These are phyloP conservation scores for Cheilosia pagana DNA, from an alignment of 2,888 invertebrate genomes.

Conservation along the genomic window DNA sequence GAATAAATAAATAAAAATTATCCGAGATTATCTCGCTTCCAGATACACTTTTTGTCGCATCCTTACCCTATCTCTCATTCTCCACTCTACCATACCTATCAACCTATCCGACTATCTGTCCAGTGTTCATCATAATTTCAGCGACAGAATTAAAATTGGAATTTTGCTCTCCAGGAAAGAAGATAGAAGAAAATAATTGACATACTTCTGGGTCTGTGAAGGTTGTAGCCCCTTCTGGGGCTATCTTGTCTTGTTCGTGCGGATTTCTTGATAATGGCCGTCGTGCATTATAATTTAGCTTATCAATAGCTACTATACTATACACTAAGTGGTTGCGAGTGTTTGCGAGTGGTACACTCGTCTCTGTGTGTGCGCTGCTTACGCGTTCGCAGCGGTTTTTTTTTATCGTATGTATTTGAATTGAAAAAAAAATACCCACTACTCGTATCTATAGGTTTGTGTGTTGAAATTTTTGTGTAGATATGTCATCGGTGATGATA, in stretches of 20 bases:
- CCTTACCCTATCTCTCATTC: not conserved
- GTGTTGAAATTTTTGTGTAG: constrained; percentile 40
- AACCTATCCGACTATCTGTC: no score
- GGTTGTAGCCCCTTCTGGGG: constrained; percentile 10
- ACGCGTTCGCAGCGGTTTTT: not conserved
- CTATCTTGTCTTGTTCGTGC: constrained; percentile 27
- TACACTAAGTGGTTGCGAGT: no score
- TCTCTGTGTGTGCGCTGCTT: not conserved
- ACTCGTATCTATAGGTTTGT: constrained; percentile 2
- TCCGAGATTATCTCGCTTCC: constrained; percentile 58
- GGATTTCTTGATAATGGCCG: constrained; percentile 28
- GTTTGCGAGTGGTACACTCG: constrained; percentile 1
- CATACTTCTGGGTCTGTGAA: constrained; percentile 37
- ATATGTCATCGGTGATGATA: constrained; percentile 57
- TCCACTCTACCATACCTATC: not conserved
- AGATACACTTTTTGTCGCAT: not conserved
- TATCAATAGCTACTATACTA: constrained; percentile 24
- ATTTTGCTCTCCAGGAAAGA: constrained; percentile 29
- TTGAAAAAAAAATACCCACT: constrained; percentile 3
- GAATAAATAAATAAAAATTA: constrained; percentile 56
- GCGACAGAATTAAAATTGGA: constrained; percentile 56
- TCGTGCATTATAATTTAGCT: constrained; percentile 32
- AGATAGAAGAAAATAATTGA: constrained; percentile 19
- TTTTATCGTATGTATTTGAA: not conserved
- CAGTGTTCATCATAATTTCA: constrained; percentile 33